phyloP scores from a whole-genome alignment of 2,888 invertebrate species.

The Diaprepes abbreviatus region DNA sequence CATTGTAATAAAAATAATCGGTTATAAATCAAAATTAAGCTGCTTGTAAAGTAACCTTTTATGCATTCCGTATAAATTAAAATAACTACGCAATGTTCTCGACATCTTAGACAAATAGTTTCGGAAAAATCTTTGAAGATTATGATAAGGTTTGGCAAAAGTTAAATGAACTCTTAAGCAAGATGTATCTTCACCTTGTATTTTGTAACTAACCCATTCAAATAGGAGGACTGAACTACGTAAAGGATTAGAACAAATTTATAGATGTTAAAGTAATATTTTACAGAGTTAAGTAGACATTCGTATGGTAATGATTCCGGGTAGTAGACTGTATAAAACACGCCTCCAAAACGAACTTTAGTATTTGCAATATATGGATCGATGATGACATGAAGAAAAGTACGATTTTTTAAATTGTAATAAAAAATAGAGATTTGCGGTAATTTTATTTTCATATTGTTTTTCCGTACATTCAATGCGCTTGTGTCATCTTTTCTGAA shows the following conservation, averaged over 20 bases:
- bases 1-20: no score
- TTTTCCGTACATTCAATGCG: no score
- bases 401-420: background rate
- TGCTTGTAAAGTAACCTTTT: no score
- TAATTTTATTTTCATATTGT: background rate
- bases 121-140: no score
- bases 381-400: background rate
- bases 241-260: conserved; percentile 26
- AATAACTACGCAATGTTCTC: no score
- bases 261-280: conserved; percentile 24
- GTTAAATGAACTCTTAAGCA: background rate
- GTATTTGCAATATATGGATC: conserved; percentile 3
- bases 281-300: conserved; percentile 26
- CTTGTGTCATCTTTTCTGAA: no score
- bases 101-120: no score
- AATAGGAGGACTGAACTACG: background rate
- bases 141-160: no score
- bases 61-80: no score
- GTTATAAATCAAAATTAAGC: no score
- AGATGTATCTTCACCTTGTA: background rate
- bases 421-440: no score
- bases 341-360: conserved; percentile 20
- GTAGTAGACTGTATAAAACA: conserved; percentile 13
- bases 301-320: conserved; percentile 30
- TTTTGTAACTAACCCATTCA: background rate